Conservation (phyloP, 2,797 vertebrate species). For the Chanos chanos region DNA sequence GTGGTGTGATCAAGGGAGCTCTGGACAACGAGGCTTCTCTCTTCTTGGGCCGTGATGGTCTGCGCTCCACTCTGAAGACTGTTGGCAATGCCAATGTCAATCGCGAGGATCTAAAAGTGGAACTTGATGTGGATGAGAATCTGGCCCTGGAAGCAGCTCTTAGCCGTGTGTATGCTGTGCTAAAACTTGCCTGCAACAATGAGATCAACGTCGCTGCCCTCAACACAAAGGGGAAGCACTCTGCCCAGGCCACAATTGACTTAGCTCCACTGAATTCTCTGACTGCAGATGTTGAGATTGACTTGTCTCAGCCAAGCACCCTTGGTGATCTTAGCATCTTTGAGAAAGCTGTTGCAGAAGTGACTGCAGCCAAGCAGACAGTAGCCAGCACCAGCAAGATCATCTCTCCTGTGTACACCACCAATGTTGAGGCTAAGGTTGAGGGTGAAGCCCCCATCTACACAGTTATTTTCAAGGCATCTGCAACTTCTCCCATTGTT, state of each 20-base stretch:
- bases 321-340: slow-evolving; percentile 65
- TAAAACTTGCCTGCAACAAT: slow-evolving; percentile 77
- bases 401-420: slow-evolving; percentile 78
- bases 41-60: slow-evolving; percentile 76
- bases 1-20: slow-evolving; percentile 67
- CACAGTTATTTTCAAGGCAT: slow-evolving; percentile 74
- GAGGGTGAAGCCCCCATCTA: slow-evolving; percentile 67
- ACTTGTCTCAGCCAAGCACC: slow-evolving; percentile 72
- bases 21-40: slow-evolving; percentile 73
- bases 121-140: slow-evolving; percentile 73
- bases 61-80: slow-evolving; percentile 75
- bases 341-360: slow-evolving; percentile 65
- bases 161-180: slow-evolving; percentile 70
- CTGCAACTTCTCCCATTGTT: slow-evolving; percentile 74
- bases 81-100: slow-evolving; percentile 65
- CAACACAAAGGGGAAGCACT: slow-evolving; percentile 73
- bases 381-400: slow-evolving; percentile 67
- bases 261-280: slow-evolving; percentile 65
- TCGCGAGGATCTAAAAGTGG: slow-evolving; percentile 58
- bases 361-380: slow-evolving; percentile 72
- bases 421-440: slow-evolving; percentile 64
- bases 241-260: slow-evolving; percentile 73
- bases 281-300: slow-evolving; percentile 70
- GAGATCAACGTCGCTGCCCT: slow-evolving; percentile 56
- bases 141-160: slow-evolving; percentile 77